Base-by-base conservation (phyloP, 2,797 vertebrate genomes). In the Amblyraja radiata region DNA sequence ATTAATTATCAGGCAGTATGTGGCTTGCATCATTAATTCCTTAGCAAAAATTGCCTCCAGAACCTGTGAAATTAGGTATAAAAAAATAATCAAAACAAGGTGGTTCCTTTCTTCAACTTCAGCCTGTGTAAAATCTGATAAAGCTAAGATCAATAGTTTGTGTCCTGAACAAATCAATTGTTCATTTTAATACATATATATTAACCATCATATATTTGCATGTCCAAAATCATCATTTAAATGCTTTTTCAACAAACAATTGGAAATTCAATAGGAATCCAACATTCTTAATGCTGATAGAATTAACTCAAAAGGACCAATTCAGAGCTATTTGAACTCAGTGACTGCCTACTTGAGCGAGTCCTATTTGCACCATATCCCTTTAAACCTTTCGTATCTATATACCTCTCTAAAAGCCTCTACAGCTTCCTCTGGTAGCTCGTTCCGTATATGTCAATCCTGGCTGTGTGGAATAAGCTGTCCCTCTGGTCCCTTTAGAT, bases 51-150 rank as follows among this genome's bases (percentile, higher is more conserved):
- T 36, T 90, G n/a, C 18, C 86, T 9, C 4, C 61, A 88, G 84
- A 65, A 6, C 28, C 32, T 16, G 84, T 7, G 61, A 32, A 88
- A 88, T 32, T 18, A 32, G 46, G 46, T n/a, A 65, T 88, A 86
- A 63, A 86, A 63, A 63, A 86, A 28, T 84, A 84, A 86, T 28
- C 23, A 86, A 63, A 88, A 88, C 54, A 23, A 86, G 61, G 84
- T 65, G 84, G 65, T 28, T 65, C 10, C 11, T 84, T 80, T 39
- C 78, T 80, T 54, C 25, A 88, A 16, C 28, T 6, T 46, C 36
- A 61, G 84, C 28, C 32, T 65, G 32, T n/a, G 16, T 63, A 11
- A n/a, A 61, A 61, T 28, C 21, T 86, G 58, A 13, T 28, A 63
- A 61, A 25, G 63, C 63, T 7, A 86, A 86, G 23, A 61, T 63